Evolutionary conservation across 2,888 invertebrate species (phyloP).

Genomic region (Mesorhabditis sp.): DNA sequence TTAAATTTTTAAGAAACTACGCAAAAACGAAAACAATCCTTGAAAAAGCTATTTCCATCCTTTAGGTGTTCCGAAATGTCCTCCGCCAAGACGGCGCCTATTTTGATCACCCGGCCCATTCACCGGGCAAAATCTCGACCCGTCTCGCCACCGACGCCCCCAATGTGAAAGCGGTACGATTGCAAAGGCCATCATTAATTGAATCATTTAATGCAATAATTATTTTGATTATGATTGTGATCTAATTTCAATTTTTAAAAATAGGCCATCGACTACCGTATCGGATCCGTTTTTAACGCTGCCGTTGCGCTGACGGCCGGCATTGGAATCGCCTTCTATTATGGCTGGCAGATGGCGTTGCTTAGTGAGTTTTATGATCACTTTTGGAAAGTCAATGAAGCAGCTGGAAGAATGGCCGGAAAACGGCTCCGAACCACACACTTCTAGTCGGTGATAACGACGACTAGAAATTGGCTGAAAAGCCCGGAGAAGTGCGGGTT

Average conservation of each 20-base stretch:
- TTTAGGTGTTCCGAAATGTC: constrained; percentile 58
- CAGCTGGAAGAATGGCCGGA: too few species aligned
- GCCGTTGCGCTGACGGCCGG: constrained; percentile 59
- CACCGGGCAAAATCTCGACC: constrained; percentile 59
- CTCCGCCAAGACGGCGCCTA: constrained; percentile 60
- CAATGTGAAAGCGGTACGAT: constrained; percentile 58
- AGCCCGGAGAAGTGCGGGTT: too few species aligned
- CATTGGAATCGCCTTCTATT: constrained; percentile 61
- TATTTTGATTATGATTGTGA: too few species aligned
- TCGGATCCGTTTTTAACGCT: constrained; percentile 59
- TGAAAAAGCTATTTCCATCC: too few species aligned
- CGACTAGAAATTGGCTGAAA: too few species aligned
- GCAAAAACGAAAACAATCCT: too few species aligned
- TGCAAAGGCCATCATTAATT: too few species aligned
- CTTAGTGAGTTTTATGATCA: constrained; percentile 12
- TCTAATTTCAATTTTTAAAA: not conserved
- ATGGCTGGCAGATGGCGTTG: constrained; percentile 61
- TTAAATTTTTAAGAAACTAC: too few species aligned
- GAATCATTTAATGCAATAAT: too few species aligned
- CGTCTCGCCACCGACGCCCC: constrained; percentile 61
- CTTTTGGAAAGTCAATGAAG: too few species aligned
- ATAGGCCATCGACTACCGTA: constrained; percentile 60
- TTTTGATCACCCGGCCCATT: constrained; percentile 60
- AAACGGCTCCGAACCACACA: too few species aligned
- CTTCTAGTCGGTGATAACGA: too few species aligned